Conservation (phyloP, 1,140 invertebrate species). For the Arion vulgaris region DNA sequence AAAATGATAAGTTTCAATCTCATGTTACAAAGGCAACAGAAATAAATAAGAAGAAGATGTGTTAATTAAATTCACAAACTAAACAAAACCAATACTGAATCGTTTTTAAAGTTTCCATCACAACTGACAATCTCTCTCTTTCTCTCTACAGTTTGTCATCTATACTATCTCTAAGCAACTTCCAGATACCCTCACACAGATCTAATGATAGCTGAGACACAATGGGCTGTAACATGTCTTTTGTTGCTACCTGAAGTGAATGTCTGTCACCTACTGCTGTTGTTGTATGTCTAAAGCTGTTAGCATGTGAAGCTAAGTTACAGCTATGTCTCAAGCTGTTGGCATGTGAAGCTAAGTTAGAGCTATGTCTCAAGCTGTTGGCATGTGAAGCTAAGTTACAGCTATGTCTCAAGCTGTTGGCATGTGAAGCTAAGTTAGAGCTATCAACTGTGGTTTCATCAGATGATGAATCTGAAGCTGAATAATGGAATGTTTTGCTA, state of each 20-base stretch:
- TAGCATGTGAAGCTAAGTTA: too few relatives aligned
- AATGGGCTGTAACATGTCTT: conserved; percentile 43
- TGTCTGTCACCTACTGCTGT: conserved; percentile 1
- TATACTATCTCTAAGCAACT: conserved; percentile 31
- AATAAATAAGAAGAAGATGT: too few relatives aligned
- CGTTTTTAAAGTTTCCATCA: neutral
- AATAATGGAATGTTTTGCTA: conserved; percentile 21
- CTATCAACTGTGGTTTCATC: neutral
- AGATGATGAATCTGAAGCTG: neutral
- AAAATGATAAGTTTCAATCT: too few relatives aligned
- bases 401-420: neutral
- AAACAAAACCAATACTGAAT: neutral
- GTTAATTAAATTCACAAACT: neutral
- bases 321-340: too few relatives aligned
- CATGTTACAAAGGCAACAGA: too few relatives aligned
- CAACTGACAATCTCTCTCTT: neutral
- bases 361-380: neutral
- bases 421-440: neutral
- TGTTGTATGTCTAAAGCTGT: neutral
- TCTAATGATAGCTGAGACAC: conserved; percentile 41
- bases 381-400: neutral
- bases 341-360: neutral
- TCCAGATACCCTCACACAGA: conserved; percentile 38
- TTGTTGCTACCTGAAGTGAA: conserved; percentile 27
- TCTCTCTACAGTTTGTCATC: conserved; percentile 2